Conservation (phyloP, 1,140 invertebrate species). For the Achatina immaculata region DNA sequence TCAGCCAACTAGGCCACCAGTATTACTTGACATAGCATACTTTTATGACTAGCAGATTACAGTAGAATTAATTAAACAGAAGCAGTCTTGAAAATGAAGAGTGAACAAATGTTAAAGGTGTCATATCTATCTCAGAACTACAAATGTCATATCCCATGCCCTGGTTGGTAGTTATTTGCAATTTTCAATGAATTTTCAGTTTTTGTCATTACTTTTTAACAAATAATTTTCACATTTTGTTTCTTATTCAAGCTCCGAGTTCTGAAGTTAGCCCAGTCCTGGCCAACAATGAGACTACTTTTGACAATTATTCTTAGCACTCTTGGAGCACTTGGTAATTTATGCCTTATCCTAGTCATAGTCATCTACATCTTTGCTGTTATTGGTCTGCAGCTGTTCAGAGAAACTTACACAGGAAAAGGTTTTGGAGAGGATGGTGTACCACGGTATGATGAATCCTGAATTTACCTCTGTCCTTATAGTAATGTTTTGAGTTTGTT, state of each 20-base stretch:
- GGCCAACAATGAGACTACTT: slow-evolving; percentile 97
- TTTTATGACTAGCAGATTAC: too few relatives aligned
- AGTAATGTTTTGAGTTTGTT: neutral
- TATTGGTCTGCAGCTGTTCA: slow-evolving; percentile 98
- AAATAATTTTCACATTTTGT: neutral
- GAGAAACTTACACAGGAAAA: slow-evolving; percentile 83
- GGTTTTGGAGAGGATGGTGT: slow-evolving; percentile 57
- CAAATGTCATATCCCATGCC: too few relatives aligned
- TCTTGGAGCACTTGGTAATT: slow-evolving; percentile 95
- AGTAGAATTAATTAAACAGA: too few relatives aligned
- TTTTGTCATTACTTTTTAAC: too few relatives aligned
- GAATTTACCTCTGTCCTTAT: too few relatives aligned
- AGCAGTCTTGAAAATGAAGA: too few relatives aligned
- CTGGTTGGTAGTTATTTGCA: too few relatives aligned
- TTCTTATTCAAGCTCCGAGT: slow-evolving; percentile 85
- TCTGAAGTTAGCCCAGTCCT: slow-evolving; percentile 99
- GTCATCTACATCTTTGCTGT: slow-evolving; percentile 99
- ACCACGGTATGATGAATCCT: slow-evolving; percentile 45
- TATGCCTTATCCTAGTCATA: slow-evolving; percentile 96
- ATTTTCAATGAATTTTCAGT: too few relatives aligned
- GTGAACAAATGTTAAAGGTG: too few relatives aligned
- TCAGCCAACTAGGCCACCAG: too few relatives aligned
- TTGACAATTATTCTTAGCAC: slow-evolving; percentile 99
- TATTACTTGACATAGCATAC: too few relatives aligned
- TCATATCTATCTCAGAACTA: too few relatives aligned